Evolutionary conservation across 2,888 invertebrate genomes (phyloP).

Genomic region (Prostheceraeus crozeri): DNA sequence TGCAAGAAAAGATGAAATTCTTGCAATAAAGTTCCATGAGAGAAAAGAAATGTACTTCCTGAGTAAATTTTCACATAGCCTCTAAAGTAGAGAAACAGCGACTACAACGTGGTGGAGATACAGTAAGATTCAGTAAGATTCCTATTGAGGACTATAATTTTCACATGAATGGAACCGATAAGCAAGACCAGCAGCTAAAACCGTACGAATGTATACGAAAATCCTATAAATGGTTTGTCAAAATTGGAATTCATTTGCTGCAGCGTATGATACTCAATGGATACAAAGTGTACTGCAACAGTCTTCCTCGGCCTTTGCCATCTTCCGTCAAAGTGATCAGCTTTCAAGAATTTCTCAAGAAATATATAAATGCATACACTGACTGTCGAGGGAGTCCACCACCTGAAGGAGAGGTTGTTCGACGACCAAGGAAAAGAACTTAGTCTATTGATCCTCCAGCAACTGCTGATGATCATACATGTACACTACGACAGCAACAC

Average conservation of each 20-base stretch:
- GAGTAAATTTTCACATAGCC: conserved; percentile 24
- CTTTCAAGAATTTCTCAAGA: conserved; percentile 3
- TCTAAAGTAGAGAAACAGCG: not conserved
- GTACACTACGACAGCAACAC: not conserved
- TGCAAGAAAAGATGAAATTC: conserved; percentile 2
- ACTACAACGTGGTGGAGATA: not conserved
- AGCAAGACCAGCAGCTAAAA: not conserved
- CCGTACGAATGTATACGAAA: conserved; percentile 10
- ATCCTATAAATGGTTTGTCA: not conserved
- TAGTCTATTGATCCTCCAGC: no score
- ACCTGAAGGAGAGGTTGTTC: not conserved
- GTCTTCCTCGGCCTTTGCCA: not conserved
- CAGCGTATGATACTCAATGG: conserved; percentile 6
- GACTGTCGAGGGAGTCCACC: not conserved
- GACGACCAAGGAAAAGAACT: not conserved
- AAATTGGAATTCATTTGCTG: conserved; percentile 4
- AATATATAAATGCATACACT: not conserved
- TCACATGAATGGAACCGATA: conserved; percentile 18
- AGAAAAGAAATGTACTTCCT: conserved; percentile 16
- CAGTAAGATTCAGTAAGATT: conserved; percentile 6
- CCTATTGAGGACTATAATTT: conserved; percentile 23
- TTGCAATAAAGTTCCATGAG: conserved; percentile 16
- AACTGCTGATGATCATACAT: not conserved
- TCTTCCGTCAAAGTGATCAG: not conserved
- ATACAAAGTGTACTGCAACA: not conserved